Conservation (phyloP, 2,888 invertebrate species). For the Laothoe populi region DNA sequence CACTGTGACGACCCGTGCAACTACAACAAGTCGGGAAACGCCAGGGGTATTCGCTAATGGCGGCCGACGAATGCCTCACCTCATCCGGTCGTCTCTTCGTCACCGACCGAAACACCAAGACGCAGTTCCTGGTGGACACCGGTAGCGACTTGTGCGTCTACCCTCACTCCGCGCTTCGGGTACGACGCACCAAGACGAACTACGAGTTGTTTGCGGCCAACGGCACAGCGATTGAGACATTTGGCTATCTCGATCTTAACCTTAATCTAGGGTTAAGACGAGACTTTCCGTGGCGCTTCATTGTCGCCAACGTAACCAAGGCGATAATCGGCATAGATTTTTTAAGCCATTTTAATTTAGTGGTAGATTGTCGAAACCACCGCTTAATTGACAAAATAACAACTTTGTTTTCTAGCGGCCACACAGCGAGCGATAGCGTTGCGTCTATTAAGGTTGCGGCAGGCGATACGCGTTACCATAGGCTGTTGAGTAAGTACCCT, state of each 20-base stretch:
- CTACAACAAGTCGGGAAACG: not conserved
- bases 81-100: not conserved
- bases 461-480: conserved; percentile 16
- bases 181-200: not conserved
- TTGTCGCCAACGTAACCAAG: conserved; percentile 2
- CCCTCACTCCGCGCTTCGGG: not conserved
- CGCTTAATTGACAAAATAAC: not conserved
- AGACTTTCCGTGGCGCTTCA: not conserved
- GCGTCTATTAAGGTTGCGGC: not conserved
- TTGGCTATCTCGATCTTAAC: not conserved
- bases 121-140: not conserved
- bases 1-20: not conserved
- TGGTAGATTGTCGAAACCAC: conserved; percentile 17
- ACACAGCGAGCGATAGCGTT: not conserved
- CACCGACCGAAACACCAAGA: not conserved
- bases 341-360: conserved; percentile 24
- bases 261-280: not conserved
- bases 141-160: too few species aligned
- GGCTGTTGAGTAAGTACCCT: conserved; percentile 17
- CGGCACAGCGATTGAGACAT: not conserved
- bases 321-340: conserved; percentile 30
- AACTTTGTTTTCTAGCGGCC: not conserved
- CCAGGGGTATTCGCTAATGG: not conserved
- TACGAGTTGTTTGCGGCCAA: not conserved
- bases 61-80: not conserved